Evolutionary conservation across 2,888 invertebrate species (phyloP).

Genomic region (Oligia fasciuncula): DNA sequence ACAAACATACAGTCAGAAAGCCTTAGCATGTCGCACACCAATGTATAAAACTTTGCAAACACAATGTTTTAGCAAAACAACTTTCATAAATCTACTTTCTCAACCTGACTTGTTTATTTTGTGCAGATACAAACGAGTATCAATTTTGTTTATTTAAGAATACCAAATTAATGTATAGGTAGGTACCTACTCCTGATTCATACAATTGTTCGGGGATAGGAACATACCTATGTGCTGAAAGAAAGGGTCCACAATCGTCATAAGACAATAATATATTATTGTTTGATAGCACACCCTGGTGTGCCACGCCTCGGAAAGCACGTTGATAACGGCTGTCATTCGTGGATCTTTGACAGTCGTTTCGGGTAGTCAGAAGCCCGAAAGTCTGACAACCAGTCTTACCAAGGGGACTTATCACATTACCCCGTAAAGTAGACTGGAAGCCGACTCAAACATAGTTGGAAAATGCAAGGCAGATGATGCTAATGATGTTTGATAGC

Average conservation of each 20-base stretch:
- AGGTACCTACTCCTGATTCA: too few relatives aligned
- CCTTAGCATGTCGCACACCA: not conserved
- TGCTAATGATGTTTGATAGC: not conserved
- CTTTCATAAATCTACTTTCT: conserved; percentile 61
- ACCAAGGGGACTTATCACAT: too few relatives aligned
- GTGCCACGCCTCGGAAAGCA: too few relatives aligned
- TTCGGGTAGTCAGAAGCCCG: too few relatives aligned
- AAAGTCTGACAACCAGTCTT: too few relatives aligned
- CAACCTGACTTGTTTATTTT: conserved; percentile 29
- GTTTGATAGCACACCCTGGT: not conserved
- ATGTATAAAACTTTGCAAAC: conserved; percentile 40
- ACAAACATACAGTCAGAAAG: conserved; percentile 19
- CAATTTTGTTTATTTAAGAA: not conserved
- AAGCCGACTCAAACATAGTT: too few relatives aligned
- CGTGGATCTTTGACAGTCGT: too few relatives aligned
- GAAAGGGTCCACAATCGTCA: not conserved
- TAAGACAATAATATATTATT: too few relatives aligned
- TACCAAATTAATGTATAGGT: too few relatives aligned
- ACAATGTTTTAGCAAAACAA: conserved; percentile 43
- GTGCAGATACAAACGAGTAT: conserved; percentile 16
- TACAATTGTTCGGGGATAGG: not conserved
- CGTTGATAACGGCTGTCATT: too few relatives aligned
- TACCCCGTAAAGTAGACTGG: too few relatives aligned
- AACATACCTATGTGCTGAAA: not conserved
- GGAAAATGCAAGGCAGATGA: too few relatives aligned